phyloP scores from a whole-genome alignment of 2,888 invertebrate genomes.

The Andricus quercusramuli region DNA sequence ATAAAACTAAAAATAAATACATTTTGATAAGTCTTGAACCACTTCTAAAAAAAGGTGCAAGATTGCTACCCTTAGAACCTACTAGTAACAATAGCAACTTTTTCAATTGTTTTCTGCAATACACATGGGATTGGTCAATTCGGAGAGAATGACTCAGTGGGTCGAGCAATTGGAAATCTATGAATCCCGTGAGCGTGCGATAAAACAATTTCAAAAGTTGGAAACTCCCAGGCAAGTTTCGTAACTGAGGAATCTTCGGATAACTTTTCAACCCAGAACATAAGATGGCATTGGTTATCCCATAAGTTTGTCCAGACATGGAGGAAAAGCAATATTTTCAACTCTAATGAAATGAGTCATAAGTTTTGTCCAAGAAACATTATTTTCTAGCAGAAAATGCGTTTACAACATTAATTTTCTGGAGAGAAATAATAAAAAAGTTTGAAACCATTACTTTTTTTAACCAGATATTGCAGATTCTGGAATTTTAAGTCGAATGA shows the following conservation, averaged over 20 bases:
- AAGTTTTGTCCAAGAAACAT: too few relatives aligned
- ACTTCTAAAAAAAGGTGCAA: not conserved
- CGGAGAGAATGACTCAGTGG: not conserved
- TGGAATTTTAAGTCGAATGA: slow-evolving; percentile 17
- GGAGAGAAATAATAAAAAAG: not conserved
- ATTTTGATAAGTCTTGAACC: not conserved
- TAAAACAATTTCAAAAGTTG: slow-evolving; percentile 36
- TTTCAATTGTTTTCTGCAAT: slow-evolving; percentile 10
- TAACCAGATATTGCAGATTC: not conserved
- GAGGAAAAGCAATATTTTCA: slow-evolving; percentile 23
- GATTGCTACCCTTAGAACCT: not conserved
- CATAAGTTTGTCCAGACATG: slow-evolving; percentile 2
- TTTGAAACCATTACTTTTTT: not conserved
- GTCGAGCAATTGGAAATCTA: slow-evolving; percentile 26
- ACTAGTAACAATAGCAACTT: slow-evolving; percentile 5
- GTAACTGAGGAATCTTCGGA: slow-evolving; percentile 6
- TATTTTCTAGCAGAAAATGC: too few relatives aligned
- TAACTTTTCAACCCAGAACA: slow-evolving; percentile 29
- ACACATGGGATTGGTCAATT: slow-evolving; percentile 15
- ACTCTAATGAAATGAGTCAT: not conserved
- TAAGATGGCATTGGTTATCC: slow-evolving; percentile 27
- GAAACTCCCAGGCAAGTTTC: not conserved
- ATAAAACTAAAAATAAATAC: too few relatives aligned
- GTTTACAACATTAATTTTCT: not conserved
- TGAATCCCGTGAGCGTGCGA: slow-evolving; percentile 26